Conservation (phyloP, 2,888 invertebrate species). For the Orthosia gothica region DNA sequence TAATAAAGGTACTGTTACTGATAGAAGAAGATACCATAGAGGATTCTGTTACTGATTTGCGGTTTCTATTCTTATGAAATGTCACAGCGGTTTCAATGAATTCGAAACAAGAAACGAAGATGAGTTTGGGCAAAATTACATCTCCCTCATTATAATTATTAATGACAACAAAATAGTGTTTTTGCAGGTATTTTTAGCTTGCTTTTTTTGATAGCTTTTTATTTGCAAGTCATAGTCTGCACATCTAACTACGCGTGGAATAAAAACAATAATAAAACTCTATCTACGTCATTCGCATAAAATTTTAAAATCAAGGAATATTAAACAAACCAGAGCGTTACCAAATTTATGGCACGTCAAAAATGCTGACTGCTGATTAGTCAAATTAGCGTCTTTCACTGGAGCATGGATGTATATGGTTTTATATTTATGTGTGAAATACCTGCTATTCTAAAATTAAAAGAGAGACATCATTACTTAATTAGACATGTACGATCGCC, state of each 20-base stretch:
- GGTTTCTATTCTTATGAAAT: neutral
- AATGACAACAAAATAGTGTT: neutral
- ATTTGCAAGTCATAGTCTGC: neutral
- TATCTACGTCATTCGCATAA: constrained; percentile 12
- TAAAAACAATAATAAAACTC: constrained; percentile 20
- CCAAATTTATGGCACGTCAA: no score
- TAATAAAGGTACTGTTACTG: neutral
- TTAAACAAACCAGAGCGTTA: constrained; percentile 10
- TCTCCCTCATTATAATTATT: no score
- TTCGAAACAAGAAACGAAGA: no score
- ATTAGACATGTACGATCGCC: neutral
- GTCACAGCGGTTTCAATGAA: neutral
- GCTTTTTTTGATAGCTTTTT: neutral
- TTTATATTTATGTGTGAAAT: neutral
- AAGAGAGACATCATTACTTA: neutral
- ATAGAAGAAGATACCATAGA: neutral
- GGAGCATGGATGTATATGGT: no score
- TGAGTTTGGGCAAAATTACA: neutral
- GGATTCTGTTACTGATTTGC: neutral
- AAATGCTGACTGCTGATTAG: neutral
- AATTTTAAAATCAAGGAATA: constrained; percentile 8
- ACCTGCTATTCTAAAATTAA: neutral
- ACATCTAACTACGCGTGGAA: constrained; percentile 3
- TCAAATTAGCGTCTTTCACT: neutral
- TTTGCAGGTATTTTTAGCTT: no score